Evolutionary conservation across 2,888 invertebrate genomes (phyloP).

Genomic region (Calephelis perditalis): DNA sequence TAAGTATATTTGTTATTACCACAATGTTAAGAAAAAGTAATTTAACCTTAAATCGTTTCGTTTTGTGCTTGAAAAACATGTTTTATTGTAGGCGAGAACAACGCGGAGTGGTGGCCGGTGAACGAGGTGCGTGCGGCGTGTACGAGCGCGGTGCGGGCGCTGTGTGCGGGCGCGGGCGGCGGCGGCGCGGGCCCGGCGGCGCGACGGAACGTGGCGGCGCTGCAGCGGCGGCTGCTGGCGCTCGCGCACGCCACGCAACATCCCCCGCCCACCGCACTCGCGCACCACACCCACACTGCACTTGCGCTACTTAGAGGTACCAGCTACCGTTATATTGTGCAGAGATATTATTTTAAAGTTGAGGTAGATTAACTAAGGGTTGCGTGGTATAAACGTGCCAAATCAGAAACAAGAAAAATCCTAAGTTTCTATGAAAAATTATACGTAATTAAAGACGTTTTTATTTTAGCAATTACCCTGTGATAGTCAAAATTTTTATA

Average conservation of each 20-base stretch:
- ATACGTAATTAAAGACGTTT: no score
- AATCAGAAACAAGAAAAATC: no score
- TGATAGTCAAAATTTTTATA: no score
- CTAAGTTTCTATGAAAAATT: no score
- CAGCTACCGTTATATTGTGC: neutral
- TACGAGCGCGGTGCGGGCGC: slow-evolving; percentile 48
- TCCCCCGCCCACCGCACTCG: slow-evolving; percentile 59
- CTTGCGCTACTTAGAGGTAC: slow-evolving; percentile 60
- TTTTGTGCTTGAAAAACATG: no score
- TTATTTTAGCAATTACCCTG: no score
- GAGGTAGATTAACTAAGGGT: no score
- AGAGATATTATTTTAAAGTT: no score
- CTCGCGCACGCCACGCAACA: slow-evolving; percentile 55
- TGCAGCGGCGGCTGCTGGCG: slow-evolving; percentile 58
- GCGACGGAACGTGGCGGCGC: slow-evolving; percentile 59
- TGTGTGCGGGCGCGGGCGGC: slow-evolving; percentile 46
- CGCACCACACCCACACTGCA: slow-evolving; percentile 57
- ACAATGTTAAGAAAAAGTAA: no score
- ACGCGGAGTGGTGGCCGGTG: slow-evolving; percentile 65
- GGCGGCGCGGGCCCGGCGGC: slow-evolving; percentile 40
- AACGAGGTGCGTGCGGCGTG: slow-evolving; percentile 62
- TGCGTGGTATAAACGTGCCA: no score
- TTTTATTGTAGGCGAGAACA: slow-evolving; percentile 35
- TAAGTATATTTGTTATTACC: no score
- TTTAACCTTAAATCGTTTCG: no score